These are phyloP conservation scores for Anthoptus insignis DNA, from an alignment of 2,888 invertebrate species.

Conservation along the genomic window DNA sequence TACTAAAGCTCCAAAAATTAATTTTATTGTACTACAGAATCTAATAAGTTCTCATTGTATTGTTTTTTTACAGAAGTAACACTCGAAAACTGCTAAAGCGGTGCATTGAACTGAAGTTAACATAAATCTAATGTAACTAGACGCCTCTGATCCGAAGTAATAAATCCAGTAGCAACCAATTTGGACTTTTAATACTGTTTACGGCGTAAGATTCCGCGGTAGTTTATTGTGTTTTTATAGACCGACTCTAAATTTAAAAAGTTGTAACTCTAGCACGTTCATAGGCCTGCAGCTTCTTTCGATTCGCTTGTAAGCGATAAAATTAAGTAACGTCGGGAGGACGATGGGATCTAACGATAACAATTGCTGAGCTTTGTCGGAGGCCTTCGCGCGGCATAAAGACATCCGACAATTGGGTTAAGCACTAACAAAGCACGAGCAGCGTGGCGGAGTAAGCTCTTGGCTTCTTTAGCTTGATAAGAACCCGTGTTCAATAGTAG, in stretches of 20 bases:
- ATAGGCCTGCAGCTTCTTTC: neutral
- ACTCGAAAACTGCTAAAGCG: neutral
- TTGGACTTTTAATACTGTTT: slow-evolving; percentile 22
- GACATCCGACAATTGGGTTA: no score
- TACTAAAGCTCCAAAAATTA: no score
- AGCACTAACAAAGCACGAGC: no score
- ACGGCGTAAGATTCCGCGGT: slow-evolving; percentile 14
- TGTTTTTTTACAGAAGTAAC: slow-evolving; percentile 12
- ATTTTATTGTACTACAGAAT: neutral
- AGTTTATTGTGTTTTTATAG: slow-evolving; percentile 10
- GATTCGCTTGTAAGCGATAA: no score
- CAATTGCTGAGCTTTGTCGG: no score
- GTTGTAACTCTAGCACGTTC: no score
- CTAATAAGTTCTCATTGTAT: neutral
- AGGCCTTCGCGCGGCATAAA: no score
- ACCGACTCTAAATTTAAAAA: slow-evolving; percentile 16
- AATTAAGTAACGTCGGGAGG: no score
- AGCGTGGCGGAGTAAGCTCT: no score
- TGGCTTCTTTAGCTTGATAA: no score
- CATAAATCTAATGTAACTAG: slow-evolving; percentile 7
- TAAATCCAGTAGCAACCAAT: slow-evolving; percentile 25
- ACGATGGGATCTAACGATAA: no score
- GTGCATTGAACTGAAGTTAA: neutral
- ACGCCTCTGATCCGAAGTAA: slow-evolving; percentile 10
- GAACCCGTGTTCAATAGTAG: no score